Conservation (phyloP, 2,113 vertebrate genomes). For the Vicugna pacos region DNA sequence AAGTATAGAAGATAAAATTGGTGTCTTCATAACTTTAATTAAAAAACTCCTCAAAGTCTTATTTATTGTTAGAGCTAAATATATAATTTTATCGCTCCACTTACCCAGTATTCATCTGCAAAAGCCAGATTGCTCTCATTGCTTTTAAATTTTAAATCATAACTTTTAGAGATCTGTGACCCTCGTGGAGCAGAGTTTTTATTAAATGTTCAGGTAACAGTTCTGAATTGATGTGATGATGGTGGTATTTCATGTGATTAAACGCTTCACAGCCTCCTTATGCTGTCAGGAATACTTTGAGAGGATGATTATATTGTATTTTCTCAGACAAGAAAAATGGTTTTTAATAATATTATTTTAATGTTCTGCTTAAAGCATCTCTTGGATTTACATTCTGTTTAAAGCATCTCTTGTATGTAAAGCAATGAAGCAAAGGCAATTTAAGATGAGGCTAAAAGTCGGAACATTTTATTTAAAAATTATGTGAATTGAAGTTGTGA, state of each 20-base stretch:
- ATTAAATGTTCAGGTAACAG: constrained; percentile 71
- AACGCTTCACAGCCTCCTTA: constrained; percentile 64
- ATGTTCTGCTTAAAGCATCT: constrained; percentile 65
- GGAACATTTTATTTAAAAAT: constrained; percentile 61
- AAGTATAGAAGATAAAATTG: constrained; percentile 59
- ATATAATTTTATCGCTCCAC: constrained; percentile 74
- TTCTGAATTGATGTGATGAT: constrained; percentile 73
- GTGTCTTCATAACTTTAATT: constrained; percentile 70
- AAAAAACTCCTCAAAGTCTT: constrained; percentile 57
- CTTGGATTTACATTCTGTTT: constrained; percentile 62
- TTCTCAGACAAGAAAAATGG: constrained; percentile 67
- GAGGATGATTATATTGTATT: constrained; percentile 62
- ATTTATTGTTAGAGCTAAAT: constrained; percentile 76
- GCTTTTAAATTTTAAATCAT: constrained; percentile 74
- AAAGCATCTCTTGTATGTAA: constrained; percentile 68
- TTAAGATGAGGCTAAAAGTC: constrained; percentile 54
- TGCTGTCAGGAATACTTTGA: constrained; percentile 73
- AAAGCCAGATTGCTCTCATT: constrained; percentile 72
- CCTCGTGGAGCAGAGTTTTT: constrained; percentile 48
- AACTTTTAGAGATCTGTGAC: constrained; percentile 61
- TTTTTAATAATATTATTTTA: constrained; percentile 71
- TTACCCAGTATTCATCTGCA: constrained; percentile 67
- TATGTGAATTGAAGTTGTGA: constrained; percentile 47
- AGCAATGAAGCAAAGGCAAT: constrained; percentile 56
- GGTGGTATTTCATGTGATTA: constrained; percentile 60